phyloP scores from a whole-genome alignment of 2,113 vertebrate genomes.

The Corydoras maculifer region DNA sequence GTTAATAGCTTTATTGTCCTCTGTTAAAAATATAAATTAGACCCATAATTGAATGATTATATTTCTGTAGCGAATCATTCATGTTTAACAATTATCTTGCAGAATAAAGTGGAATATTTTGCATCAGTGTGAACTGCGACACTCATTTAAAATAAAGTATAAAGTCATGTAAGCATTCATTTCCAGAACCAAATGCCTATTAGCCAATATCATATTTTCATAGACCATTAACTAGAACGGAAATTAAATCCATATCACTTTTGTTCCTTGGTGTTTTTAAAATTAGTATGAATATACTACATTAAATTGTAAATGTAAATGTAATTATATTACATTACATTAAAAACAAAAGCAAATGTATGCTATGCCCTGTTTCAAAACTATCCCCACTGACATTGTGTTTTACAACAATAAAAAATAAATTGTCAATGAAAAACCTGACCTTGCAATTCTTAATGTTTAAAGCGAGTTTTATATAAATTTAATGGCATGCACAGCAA shows the following conservation, averaged over 20 bases:
- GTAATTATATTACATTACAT: too few species aligned
- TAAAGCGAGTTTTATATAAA: too few species aligned
- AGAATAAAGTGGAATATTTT: not conserved
- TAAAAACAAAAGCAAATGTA: too few species aligned
- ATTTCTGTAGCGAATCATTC: not conserved
- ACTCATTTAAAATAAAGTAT: not conserved
- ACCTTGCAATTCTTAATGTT: too few species aligned
- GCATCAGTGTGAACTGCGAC: not conserved
- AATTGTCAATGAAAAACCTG: too few species aligned
- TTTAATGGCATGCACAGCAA: too few species aligned
- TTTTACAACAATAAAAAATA: too few species aligned
- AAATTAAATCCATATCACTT: not conserved
- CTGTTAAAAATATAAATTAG: not conserved
- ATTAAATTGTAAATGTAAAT: too few species aligned
- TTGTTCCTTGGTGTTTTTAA: too few species aligned
- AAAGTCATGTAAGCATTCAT: not conserved
- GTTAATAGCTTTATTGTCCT: not conserved
- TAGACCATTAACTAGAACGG: slow-evolving; percentile 5
- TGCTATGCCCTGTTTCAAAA: too few species aligned
- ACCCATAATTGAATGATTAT: not conserved
- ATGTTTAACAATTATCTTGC: not conserved
- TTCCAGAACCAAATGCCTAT: not conserved
- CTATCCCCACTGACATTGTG: too few species aligned
- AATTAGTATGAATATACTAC: too few species aligned
- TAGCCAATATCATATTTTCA: not conserved